A percentile compares a stretch with the other conserved stretches of the same genome.
Conservation (phyloP, 2,888 invertebrate species). For the Oxytorus armatus region DNA sequence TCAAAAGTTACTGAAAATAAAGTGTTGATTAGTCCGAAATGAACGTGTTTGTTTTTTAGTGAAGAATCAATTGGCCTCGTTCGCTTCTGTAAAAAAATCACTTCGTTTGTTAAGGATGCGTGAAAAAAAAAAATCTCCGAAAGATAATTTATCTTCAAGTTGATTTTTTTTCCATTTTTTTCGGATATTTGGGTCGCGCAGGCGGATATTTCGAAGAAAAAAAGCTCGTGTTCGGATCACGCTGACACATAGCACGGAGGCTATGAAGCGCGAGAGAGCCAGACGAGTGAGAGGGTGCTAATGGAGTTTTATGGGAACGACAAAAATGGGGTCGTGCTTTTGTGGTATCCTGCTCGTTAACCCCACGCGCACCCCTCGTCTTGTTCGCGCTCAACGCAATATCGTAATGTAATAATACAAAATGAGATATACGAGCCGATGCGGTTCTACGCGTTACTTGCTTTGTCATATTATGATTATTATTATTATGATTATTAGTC, state of each 20-base stretch:
- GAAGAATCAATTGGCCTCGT: too few species aligned
- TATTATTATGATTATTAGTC: constrained; percentile 14
- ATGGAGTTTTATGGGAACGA: constrained; percentile 52
- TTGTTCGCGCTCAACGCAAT: constrained; percentile 15
- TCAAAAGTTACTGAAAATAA: too few species aligned
- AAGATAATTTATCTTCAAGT: constrained; percentile 8
- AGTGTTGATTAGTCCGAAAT: too few species aligned
- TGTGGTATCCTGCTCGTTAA: constrained; percentile 37
- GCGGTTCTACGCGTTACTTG: background rate
- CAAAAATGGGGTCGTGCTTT: constrained; percentile 45
- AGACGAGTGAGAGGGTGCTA: constrained; percentile 33
- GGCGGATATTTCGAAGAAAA: background rate
- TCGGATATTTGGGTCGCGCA: background rate
- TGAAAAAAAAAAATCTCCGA: background rate
- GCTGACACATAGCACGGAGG: constrained; percentile 36
- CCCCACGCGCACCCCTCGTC: background rate
- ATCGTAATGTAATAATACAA: constrained; percentile 42
- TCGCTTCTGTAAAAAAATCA: too few species aligned
- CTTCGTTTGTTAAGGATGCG: too few species aligned
- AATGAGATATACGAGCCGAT: constrained; percentile 31
- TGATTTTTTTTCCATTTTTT: constrained; percentile 5
- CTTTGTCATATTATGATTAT: constrained; percentile 11
- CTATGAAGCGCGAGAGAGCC: constrained; percentile 10
- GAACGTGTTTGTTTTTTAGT: too few species aligned
- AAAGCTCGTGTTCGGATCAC: constrained; percentile 23